phyloP scores from a whole-genome alignment of 2,113 vertebrate genomes.

The Gila orcuttii region DNA sequence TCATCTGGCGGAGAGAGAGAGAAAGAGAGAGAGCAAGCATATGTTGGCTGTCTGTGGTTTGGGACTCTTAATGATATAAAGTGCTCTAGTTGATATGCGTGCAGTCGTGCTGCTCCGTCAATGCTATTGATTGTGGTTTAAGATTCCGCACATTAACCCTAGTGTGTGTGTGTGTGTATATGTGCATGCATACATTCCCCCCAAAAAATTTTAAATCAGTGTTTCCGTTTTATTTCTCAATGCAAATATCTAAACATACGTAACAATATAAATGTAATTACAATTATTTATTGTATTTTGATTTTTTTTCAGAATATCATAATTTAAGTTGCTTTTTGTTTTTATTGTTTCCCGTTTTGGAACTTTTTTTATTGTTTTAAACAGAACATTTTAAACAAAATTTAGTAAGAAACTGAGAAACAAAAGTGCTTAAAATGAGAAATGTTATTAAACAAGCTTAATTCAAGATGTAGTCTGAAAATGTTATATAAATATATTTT shows the following conservation, averaged over 20 bases:
- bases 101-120: conserved; percentile 82
- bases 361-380: background rate
- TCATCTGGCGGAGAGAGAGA: conserved; percentile 80
- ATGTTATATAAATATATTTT: background rate
- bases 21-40: conserved; percentile 68
- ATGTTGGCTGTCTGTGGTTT: conserved; percentile 78
- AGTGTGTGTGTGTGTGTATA: conserved; percentile 7
- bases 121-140: conserved; percentile 97
- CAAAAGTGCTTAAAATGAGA: background rate
- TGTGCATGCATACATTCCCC: background rate
- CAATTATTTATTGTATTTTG: background rate
- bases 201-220: too few relatives aligned
- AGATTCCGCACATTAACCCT: conserved; percentile 56
- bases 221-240: background rate
- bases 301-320: background rate
- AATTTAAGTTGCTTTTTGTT: background rate
- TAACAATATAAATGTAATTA: background rate
- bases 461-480: background rate
- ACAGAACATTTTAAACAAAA: background rate
- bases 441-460: background rate
- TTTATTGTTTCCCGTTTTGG: background rate
- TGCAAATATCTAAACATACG: too few relatives aligned
- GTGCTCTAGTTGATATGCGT: conserved; percentile 84
- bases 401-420: background rate
- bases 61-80: conserved; percentile 91